Conservation (phyloP, 2,113 vertebrate species). For the Gallinago undulata region DNA sequence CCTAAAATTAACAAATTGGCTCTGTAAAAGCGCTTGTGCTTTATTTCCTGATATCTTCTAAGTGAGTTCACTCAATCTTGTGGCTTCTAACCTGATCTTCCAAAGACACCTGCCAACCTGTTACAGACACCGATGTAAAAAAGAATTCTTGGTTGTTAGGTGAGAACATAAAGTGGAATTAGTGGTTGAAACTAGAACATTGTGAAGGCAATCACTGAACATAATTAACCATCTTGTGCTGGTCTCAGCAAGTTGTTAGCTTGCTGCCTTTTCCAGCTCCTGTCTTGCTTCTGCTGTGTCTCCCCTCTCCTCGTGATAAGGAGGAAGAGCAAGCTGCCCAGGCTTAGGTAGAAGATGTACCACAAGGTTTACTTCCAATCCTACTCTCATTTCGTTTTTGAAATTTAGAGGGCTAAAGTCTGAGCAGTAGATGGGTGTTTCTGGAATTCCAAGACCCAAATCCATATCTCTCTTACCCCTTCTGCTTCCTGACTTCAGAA, state of each 20-base stretch:
- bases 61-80: background rate
- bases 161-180: background rate
- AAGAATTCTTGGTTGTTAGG: background rate
- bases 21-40: background rate
- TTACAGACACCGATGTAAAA: background rate
- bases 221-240: background rate
- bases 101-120: background rate
- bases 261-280: background rate
- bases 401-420: background rate
- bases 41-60: background rate
- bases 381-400: background rate
- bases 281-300: background rate
- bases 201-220: background rate
- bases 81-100: background rate
- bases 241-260: background rate
- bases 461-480: background rate
- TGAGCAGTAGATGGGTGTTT: background rate
- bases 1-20: background rate
- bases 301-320: background rate
- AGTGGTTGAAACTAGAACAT: background rate
- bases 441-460: background rate
- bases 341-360: background rate
- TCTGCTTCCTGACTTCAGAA: background rate
- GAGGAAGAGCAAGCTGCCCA: background rate
- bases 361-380: background rate